Percentiles rank a stretch among this genome's conserved stretches.
Conservation (phyloP, 2,113 vertebrate genomes). For the Herpailurus yagouaroundi region DNA sequence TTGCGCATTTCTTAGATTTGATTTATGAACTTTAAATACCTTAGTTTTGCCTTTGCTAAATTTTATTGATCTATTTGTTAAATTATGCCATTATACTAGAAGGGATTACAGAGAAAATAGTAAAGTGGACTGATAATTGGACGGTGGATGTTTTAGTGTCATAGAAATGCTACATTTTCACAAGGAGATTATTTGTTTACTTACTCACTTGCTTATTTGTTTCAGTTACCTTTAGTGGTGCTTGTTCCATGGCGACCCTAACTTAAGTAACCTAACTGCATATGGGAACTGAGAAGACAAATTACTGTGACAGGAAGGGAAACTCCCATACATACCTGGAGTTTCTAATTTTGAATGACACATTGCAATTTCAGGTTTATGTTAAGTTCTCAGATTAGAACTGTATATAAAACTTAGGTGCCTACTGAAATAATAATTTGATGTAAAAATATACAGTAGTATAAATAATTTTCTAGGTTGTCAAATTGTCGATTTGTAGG, state of each 20-base stretch:
- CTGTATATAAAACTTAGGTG: neutral
- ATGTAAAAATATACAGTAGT: neutral
- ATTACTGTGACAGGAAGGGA: neutral
- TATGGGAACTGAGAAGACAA: neutral
- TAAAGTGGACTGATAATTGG: neutral
- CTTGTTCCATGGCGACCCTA: neutral
- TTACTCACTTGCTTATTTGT: neutral
- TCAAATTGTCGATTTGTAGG: neutral
- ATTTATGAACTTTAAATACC: neutral
- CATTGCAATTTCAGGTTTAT: neutral
- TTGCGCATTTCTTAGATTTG: neutral
- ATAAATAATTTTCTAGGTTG: neutral
- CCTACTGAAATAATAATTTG: neutral
- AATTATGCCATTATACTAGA: neutral
- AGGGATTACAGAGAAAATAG: neutral
- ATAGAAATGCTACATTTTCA: neutral
- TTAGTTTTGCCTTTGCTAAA: neutral
- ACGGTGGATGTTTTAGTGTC: neutral
- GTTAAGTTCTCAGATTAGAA: neutral
- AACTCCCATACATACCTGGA: neutral
- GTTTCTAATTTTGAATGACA: neutral
- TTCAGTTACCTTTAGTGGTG: neutral
- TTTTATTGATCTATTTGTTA: neutral
- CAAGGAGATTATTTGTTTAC: neutral
- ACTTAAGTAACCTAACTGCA: neutral